Evolutionary conservation across 1,140 invertebrate species (phyloP), one percentile per base, ranked within the genome.

Genomic region (Potamilus streckersoni): DNA sequence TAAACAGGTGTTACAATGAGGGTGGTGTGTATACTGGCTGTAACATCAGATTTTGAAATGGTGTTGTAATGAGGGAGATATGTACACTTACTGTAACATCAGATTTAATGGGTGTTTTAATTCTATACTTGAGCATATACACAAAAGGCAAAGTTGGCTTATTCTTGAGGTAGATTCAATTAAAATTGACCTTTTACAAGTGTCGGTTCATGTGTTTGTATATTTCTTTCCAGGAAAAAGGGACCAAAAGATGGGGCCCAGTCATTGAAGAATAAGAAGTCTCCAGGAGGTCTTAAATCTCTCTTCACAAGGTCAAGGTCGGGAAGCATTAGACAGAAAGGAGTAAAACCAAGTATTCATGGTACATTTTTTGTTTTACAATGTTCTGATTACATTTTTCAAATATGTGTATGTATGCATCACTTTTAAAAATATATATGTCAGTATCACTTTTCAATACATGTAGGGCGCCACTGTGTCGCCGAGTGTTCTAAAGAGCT

Each of bases 251-350:
- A 68, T 58, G 80, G 78, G n/a, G 78, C 74, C 38, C 79, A 70
- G 67, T 76, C 59, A 82, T 63, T 67, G 69, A 57, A 68, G 73
- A 73, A 20, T 69, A 88, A 88, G 76, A 87, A 86, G 75, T 84
- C 85, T 20, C 84, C 85, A 11, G 79, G 83, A 70, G 85, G 86
- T 14, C 83, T 86, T 80, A 84, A 86, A 66, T 87, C 86, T 31
- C 84, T 88, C 57, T 88, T 88, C 72, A 81, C 84, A 17, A 82
- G 84, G 65, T 78, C 75, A 64, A 72, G 83, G 55, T 74, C 81
- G 63, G 83, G 84, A 57, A 88, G 86, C 68, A 80, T 88, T n/a
- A 83, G 86, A 73, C 80, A 80, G 67, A 88, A 88, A 67, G 77
- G 78, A 38, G 74, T 83, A 8, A 86, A 85, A 74, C 69, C 74